Evolutionary conservation across 2,113 vertebrate genomes (phyloP), one percentile per base, ranked within the genome.

Genomic region (Heliornis fulica): DNA sequence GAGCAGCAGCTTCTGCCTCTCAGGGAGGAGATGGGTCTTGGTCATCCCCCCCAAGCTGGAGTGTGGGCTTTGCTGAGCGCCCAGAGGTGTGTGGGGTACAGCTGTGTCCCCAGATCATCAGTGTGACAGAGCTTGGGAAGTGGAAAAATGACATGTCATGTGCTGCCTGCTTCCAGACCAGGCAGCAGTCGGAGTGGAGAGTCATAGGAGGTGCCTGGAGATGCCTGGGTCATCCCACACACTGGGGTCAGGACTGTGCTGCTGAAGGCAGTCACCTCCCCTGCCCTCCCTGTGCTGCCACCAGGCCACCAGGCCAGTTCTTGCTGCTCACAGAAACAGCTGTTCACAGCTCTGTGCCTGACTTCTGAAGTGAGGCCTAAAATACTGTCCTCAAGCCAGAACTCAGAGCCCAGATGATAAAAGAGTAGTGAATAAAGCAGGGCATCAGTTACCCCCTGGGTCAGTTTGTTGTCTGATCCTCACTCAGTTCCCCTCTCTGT

Each of bases 61-160:
- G 26, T 3, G 0, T 21, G 25, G 78, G 26, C 57, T 66, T 54
- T 68, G 53, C 83, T 34, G 64, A 5, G 20, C 16, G 20, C 43
- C 13, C 41, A 17, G 36, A 9, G 25, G 6, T 8, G 20, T 40
- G 36, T 20, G 28, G 61, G 17, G 2, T 14, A 11, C 61, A 56
- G 9, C 36, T 34, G 2, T 26, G 51, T 18, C 23, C 50, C 17
- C 4, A 9, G 29, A 31, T 22, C 5, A n/a, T 21, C 69, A 46
- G n/a, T 0, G 10, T 36, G 32, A 28, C 0, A 2, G 10, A 69
- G 50, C 43, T 53, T 23, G 28, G 21, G 7, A n/a, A 56, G 48
- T 18, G n/a, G 48, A 46, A 63, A 75, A 36, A 10, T 1, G 13
- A 3, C 29, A 20, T 0, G 2, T n/a, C 3, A 0, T 31, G 22